Evolutionary conservation across 2,797 vertebrate species (phyloP).

Genomic region (Pogonophryne albipinna): DNA sequence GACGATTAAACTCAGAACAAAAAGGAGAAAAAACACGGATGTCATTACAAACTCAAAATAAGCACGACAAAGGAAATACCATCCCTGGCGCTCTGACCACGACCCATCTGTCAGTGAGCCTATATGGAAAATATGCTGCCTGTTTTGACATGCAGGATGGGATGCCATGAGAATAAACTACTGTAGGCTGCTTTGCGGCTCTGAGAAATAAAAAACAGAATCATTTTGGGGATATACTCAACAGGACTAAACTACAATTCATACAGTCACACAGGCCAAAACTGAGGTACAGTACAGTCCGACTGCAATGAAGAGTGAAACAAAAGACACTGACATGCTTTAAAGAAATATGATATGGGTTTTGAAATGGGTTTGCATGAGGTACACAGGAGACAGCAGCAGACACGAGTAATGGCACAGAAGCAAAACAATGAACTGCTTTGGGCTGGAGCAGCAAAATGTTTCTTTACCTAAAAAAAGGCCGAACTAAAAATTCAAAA

Average conservation of each 20-base stretch:
- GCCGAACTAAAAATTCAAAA: too few species aligned
- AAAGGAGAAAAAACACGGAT: constrained; percentile 24
- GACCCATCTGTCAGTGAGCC: constrained; percentile 66
- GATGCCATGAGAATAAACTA: constrained; percentile 38
- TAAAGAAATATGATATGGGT: too few species aligned
- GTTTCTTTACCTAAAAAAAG: too few species aligned
- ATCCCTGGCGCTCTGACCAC: constrained; percentile 25
- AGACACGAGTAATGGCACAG: too few species aligned
- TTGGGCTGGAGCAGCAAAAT: too few species aligned
- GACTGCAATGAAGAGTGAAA: constrained; percentile 8
- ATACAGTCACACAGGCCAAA: not conserved
- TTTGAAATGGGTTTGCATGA: too few species aligned
- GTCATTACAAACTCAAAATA: constrained; percentile 21
- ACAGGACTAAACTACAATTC: not conserved
- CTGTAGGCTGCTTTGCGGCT: constrained; percentile 9
- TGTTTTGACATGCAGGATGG: constrained; percentile 65
- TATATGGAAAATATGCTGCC: constrained; percentile 67
- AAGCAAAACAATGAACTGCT: too few species aligned
- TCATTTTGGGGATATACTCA: constrained; percentile 3
- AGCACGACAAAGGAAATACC: constrained; percentile 58
- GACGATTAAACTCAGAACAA: constrained; percentile 29
- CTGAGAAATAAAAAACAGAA: constrained; percentile 39
- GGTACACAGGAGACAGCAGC: too few species aligned
- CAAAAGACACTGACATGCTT: constrained; percentile 34
- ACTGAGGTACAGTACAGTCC: not conserved